Evolutionary conservation across 2,888 invertebrate species (phyloP).

Genomic region (Pteria penguin): DNA sequence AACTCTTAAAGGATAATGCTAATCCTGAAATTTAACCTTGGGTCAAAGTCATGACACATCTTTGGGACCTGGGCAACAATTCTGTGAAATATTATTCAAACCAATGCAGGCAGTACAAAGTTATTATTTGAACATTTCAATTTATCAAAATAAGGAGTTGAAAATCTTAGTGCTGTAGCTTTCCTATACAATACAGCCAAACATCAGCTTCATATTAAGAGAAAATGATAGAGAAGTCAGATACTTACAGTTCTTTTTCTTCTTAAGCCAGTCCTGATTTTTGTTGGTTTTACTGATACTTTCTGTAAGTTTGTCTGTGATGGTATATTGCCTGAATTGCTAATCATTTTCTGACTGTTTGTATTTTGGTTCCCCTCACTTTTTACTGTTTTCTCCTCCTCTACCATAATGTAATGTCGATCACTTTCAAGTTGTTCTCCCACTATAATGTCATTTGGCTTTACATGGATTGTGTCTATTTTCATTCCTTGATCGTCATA

Average conservation of each 20-base stretch:
- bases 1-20: too few relatives aligned
- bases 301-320: background rate
- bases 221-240: too few relatives aligned
- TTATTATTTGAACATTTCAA: too few relatives aligned
- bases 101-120: too few relatives aligned
- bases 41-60: too few relatives aligned
- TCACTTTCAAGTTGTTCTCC: slow-evolving; percentile 72
- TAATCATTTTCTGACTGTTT: background rate
- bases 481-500: slow-evolving; percentile 64
- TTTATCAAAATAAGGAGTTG: too few relatives aligned
- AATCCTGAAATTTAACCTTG: too few relatives aligned
- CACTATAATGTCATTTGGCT: slow-evolving; percentile 50
- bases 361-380: slow-evolving; percentile 12
- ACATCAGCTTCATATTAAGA: too few relatives aligned
- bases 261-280: slow-evolving; percentile 39
- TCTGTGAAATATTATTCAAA: too few relatives aligned
- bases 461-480: slow-evolving; percentile 63
- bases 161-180: too few relatives aligned
- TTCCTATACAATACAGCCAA: too few relatives aligned
- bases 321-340: background rate
- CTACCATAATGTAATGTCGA: slow-evolving; percentile 64
- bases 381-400: slow-evolving; percentile 50
- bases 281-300: background rate
- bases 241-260: slow-evolving; percentile 42
- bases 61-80: too few relatives aligned